phyloP scores from a whole-genome alignment of 23 tunicate species.

The Oikopleura dioica region DNA sequence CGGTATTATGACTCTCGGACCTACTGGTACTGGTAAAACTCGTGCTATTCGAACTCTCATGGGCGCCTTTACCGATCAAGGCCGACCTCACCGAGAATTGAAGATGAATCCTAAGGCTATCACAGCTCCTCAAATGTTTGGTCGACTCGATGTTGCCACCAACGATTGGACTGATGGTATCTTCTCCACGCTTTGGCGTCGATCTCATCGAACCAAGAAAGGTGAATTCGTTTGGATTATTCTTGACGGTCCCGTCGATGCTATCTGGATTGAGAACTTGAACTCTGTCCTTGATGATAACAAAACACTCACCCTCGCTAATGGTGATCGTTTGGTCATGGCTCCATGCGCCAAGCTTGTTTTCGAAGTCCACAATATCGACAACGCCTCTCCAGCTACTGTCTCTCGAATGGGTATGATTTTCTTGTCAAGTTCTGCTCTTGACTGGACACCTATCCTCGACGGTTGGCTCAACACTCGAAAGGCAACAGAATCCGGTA shows the following conservation, averaged over 20 bases:
- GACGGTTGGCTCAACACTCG: conserved; percentile 91
- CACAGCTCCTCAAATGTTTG: conserved; percentile 99
- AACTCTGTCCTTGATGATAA: conserved; percentile 96
- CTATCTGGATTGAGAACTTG: conserved; percentile 95
- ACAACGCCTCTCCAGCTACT: conserved; percentile 98
- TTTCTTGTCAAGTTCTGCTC: conserved; percentile 76
- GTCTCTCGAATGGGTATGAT: conserved; percentile 96
- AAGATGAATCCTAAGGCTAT: conserved; percentile 97
- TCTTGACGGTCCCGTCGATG: conserved; percentile 92
- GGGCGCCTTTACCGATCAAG: conserved; percentile 69
- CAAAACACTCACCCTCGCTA: conserved; percentile 89
- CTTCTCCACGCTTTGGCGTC: conserved; percentile 76
- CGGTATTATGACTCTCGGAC: conserved; percentile 94
- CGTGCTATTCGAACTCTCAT: conserved; percentile 68
- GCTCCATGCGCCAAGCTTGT: conserved; percentile 80
- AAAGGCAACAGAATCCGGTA: conserved; percentile 40
- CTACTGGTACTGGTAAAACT: conserved; percentile 89
- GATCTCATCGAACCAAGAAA: conserved; percentile 78
- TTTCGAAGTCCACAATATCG: conserved; percentile 94
- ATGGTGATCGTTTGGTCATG: conserved; percentile 93
- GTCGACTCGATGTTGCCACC: conserved; percentile 84
- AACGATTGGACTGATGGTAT: conserved; percentile 99
- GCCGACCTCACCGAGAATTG: conserved; percentile 30
- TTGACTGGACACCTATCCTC: conserved; percentile 86
- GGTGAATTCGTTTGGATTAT: conserved; percentile 87